Conservation (phyloP, 2,888 invertebrate genomes). For the Athalia rosae region DNA sequence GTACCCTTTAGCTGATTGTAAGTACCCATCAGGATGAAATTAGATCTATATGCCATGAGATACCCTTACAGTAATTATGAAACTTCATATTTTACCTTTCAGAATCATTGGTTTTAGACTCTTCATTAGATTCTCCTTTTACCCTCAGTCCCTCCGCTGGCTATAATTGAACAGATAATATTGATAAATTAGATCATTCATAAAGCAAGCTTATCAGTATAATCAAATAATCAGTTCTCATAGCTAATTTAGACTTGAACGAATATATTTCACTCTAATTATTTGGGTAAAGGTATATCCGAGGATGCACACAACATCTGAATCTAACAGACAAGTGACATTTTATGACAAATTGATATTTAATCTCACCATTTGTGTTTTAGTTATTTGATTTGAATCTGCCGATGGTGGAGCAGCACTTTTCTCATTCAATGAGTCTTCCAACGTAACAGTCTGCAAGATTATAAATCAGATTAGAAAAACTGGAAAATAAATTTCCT, state of each 20-base stretch:
- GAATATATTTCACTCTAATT: background rate
- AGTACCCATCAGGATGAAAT: background rate
- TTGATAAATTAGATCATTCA: background rate
- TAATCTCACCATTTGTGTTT: no score
- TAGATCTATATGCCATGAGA: conserved; percentile 17
- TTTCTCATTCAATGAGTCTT: conserved; percentile 8
- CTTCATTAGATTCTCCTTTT: conserved; percentile 37
- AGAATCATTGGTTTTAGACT: conserved; percentile 18
- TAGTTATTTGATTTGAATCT: background rate
- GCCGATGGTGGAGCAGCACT: conserved; percentile 9
- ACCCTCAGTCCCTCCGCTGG: conserved; percentile 3
- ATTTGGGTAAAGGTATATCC: background rate
- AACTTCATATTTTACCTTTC: conserved; percentile 42
- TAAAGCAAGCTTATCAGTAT: no score
- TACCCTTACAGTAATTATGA: conserved; percentile 7
- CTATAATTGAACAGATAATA: conserved; percentile 37
- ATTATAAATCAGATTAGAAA: background rate
- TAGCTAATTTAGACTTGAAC: background rate
- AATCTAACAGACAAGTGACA: no score
- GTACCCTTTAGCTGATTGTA: background rate
- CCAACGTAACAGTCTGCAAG: conserved; percentile 12
- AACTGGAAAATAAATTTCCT: background rate
- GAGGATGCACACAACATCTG: no score
- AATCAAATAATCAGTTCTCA: no score
- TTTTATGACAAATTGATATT: no score